phyloP scores from a whole-genome alignment of 2,113 vertebrate species.

The Raja brachyura region DNA sequence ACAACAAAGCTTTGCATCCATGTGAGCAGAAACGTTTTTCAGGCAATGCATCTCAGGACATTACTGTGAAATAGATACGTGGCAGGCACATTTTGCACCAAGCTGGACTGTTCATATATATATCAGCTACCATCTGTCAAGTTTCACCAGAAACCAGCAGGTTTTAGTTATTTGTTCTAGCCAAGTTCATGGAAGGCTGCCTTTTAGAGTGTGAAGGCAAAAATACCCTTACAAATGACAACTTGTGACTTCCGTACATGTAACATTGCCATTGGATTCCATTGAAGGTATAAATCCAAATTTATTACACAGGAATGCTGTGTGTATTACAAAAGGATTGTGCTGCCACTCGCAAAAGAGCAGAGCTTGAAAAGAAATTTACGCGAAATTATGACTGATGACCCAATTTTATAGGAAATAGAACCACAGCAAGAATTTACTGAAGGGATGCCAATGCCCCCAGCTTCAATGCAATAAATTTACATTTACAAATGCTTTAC shows the following conservation, averaged over 20 bases:
- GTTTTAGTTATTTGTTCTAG: background rate
- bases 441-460: conserved; percentile 12
- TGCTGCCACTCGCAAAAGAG: conserved; percentile 5
- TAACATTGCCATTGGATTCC: conserved; percentile 3
- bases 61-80: background rate
- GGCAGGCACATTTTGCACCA: background rate
- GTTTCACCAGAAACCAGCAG: conserved; percentile 16
- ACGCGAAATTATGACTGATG: conserved; percentile 24
- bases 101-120: background rate
- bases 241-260: conserved; percentile 23
- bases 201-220: background rate
- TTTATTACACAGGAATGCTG: background rate
- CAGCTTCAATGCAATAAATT: conserved; percentile 1
- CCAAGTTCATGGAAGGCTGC: background rate
- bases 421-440: conserved; percentile 11
- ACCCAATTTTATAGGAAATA: conserved; percentile 18
- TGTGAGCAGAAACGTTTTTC: background rate
- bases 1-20: background rate
- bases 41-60: background rate
- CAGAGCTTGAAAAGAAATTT: conserved; percentile 11
- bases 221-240: background rate
- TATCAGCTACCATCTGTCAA: conserved; percentile 27
- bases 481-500: conserved; percentile 7
- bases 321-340: background rate
- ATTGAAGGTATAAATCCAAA: conserved; percentile 5